Evolutionary conservation across 2,888 invertebrate genomes (phyloP).

Genomic region (Eupeodes luniger): DNA sequence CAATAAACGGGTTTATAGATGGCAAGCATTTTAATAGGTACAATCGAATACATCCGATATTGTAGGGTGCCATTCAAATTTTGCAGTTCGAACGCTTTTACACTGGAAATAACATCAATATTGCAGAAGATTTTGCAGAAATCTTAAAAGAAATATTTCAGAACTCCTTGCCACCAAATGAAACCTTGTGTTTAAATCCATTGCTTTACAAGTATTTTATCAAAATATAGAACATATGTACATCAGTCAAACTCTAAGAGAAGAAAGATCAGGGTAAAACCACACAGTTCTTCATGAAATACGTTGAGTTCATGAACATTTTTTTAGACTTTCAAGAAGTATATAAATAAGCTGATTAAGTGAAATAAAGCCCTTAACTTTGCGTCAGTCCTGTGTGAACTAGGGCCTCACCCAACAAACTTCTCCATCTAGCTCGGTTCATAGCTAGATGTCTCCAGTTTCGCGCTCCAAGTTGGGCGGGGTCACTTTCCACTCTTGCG

Average conservation of each 20-base stretch:
- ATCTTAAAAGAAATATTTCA: background rate
- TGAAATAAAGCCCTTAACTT: too few relatives aligned
- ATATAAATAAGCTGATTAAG: too few relatives aligned
- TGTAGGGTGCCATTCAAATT: background rate
- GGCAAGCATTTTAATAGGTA: too few relatives aligned
- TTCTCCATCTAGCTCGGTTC: too few relatives aligned
- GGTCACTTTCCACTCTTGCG: too few relatives aligned
- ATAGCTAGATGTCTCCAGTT: too few relatives aligned
- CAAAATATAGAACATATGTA: background rate
- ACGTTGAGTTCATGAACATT: background rate
- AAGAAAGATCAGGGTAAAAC: slow-evolving; percentile 10
- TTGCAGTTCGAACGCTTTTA: background rate
- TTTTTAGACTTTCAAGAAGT: background rate
- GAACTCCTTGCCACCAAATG: background rate
- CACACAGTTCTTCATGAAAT: background rate
- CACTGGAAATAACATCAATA: background rate
- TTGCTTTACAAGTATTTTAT: background rate
- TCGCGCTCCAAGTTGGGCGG: too few relatives aligned
- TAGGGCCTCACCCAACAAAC: too few relatives aligned
- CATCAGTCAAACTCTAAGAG: background rate
- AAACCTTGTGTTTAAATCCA: background rate
- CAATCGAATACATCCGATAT: too few relatives aligned
- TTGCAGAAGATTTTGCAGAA: background rate
- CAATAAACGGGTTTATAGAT: background rate
- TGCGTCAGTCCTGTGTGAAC: too few relatives aligned